These are phyloP conservation scores for Anguilla megastoma DNA, from an alignment of 2,797 vertebrate species.

Conservation along the genomic window DNA sequence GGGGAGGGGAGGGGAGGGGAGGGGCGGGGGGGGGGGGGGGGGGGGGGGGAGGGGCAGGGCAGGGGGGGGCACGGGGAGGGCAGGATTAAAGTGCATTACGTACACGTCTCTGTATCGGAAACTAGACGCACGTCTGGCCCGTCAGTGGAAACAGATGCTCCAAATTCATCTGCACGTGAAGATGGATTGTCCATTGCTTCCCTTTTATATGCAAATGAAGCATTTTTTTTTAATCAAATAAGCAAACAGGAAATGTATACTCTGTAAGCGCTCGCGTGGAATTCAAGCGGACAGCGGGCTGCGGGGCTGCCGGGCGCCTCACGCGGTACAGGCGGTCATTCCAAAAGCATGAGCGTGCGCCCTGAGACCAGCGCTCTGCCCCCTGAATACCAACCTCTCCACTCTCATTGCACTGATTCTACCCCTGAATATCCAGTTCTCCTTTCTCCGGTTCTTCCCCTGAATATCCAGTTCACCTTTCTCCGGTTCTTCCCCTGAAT, in stretches of 20 bases:
- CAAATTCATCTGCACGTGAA: conserved; percentile 48
- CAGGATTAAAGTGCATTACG: background rate
- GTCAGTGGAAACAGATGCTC: conserved; percentile 59
- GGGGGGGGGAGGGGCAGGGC: background rate
- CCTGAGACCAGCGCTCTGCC: too few relatives aligned
- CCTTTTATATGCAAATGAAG: conserved; percentile 71
- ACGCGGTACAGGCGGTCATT: too few relatives aligned
- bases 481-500: background rate
- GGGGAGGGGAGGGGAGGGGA: background rate
- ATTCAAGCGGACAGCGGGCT: background rate
- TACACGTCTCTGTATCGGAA: conserved; percentile 30
- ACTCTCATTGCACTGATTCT: background rate
- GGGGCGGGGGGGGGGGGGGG: background rate
- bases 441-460: background rate
- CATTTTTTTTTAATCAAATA: conserved; percentile 57
- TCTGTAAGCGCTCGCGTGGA: conserved; percentile 48
- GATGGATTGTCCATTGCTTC: conserved; percentile 46
- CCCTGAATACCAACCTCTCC: too few relatives aligned
- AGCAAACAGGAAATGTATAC: conserved; percentile 60
- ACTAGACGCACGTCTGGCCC: conserved; percentile 26
- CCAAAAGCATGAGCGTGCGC: too few relatives aligned
- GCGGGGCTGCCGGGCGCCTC: background rate
- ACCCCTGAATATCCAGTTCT: too few relatives aligned
- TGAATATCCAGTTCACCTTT: background rate
- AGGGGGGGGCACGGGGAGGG: background rate